These are phyloP conservation scores for Thalassoma bifasciatum DNA, from an alignment of 2,113 vertebrate genomes.

Conservation along the genomic window DNA sequence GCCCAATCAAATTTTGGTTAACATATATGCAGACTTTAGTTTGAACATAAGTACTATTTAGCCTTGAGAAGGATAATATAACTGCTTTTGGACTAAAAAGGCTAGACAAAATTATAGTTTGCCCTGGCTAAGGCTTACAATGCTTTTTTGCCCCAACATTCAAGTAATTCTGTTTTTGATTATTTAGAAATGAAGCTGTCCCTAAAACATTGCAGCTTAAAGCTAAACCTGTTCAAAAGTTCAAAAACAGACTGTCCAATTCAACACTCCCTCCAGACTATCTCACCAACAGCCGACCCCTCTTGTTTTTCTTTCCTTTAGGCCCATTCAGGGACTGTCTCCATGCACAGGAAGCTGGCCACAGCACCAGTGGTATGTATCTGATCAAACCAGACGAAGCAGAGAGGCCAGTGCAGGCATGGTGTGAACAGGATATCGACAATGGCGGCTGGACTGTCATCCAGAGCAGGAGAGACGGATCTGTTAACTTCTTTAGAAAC, in stretches of 20 bases:
- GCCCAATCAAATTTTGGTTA: too few relatives aligned
- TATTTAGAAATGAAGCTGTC: neutral
- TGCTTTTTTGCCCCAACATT: too few relatives aligned
- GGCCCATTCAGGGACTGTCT: constrained; percentile 96
- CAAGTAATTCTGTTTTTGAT: too few relatives aligned
- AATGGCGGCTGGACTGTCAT: constrained; percentile 97
- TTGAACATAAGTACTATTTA: too few relatives aligned
- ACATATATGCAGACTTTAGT: too few relatives aligned
- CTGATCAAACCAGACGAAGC: constrained; percentile 90
- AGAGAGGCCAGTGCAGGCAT: constrained; percentile 88
- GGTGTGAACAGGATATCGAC: constrained; percentile 97
- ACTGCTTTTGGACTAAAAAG: too few relatives aligned
- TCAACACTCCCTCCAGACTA: neutral
- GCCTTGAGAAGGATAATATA: too few relatives aligned
- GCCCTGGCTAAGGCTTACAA: neutral
- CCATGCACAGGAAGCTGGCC: constrained; percentile 91
- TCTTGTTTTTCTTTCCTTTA: constrained; percentile 69
- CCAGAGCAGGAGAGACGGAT: constrained; percentile 94
- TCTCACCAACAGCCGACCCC: constrained; percentile 20
- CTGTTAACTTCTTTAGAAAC: constrained; percentile 98
- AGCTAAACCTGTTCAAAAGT: too few relatives aligned
- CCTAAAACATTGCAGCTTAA: neutral
- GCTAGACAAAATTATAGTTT: neutral
- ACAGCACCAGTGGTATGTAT: constrained; percentile 92
- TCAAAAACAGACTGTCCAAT: too few relatives aligned